Conservation (phyloP, 2,888 invertebrate genomes). For the Lasioglossum leucozonium region DNA sequence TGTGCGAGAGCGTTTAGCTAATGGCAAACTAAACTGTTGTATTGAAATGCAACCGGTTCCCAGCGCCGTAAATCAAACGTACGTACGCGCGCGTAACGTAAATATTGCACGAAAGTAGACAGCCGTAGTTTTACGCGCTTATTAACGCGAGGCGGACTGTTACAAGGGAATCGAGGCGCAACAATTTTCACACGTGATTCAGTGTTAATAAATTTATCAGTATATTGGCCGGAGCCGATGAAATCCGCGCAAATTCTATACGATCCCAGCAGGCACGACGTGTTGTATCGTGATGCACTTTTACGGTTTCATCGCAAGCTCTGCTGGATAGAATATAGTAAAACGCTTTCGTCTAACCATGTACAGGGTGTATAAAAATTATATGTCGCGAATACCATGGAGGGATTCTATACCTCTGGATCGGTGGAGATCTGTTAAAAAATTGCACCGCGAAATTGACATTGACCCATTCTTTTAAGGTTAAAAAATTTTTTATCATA, state of each 20-base stretch:
- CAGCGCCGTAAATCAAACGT: not conserved
- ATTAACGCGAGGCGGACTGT: not conserved
- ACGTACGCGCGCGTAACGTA: not conserved
- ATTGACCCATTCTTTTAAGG: too few relatives aligned
- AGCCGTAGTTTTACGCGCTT: slow-evolving; percentile 2
- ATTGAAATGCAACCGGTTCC: not conserved
- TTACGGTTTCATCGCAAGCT: too few relatives aligned
- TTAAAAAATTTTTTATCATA: too few relatives aligned
- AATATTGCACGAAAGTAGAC: not conserved
- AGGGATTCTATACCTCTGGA: too few relatives aligned
- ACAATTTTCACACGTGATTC: not conserved
- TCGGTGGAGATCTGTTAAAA: too few relatives aligned
- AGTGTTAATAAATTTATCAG: not conserved
- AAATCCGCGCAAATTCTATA: not conserved
- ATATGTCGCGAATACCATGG: too few relatives aligned
- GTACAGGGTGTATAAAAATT: too few relatives aligned
- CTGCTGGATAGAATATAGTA: too few relatives aligned
- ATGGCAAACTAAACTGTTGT: slow-evolving; percentile 9
- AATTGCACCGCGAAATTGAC: too few relatives aligned
- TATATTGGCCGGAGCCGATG: not conserved
- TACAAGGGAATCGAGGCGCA: not conserved
- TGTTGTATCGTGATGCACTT: too few relatives aligned
- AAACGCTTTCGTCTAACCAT: too few relatives aligned
- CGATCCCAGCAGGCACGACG: not conserved
- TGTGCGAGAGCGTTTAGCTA: slow-evolving; percentile 4